A percentile compares a stretch with the other conserved stretches of the same genome.
Evolutionary conservation across 1,140 invertebrate genomes (phyloP).

Genomic region (Aphaenogaster ashmeadi): DNA sequence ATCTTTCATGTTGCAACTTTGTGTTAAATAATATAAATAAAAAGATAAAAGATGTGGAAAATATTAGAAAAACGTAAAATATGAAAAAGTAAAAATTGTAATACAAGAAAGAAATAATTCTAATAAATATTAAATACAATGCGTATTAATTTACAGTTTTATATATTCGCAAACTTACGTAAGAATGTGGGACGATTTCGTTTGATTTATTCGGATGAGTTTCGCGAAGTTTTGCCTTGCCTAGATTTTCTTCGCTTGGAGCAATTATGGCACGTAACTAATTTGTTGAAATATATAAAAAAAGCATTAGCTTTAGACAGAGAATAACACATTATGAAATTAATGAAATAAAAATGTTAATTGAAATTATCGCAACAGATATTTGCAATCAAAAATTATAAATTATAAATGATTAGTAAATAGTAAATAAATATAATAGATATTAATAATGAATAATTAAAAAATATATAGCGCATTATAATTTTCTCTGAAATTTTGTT

Average conservation of each 20-base stretch:
- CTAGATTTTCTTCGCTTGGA: slow-evolving; percentile 67
- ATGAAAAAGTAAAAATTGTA: neutral
- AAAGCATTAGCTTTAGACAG: slow-evolving; percentile 18
- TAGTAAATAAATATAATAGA: neutral
- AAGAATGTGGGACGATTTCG: slow-evolving; percentile 77
- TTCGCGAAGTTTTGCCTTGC: slow-evolving; percentile 77
- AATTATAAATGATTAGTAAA: neutral
- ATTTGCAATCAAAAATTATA: neutral
- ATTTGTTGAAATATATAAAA: slow-evolving; percentile 65
- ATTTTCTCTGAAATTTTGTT: slow-evolving; percentile 7
- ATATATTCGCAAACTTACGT: slow-evolving; percentile 77
- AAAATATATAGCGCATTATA: neutral
- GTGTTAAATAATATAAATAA: neutral
- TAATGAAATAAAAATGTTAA: slow-evolving; percentile 32
- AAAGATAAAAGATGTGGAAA: neutral
- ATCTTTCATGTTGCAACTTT: neutral
- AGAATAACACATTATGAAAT: slow-evolving; percentile 18
- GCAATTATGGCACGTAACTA: slow-evolving; percentile 78
- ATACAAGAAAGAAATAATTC: neutral
- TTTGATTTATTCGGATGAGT: slow-evolving; percentile 50
- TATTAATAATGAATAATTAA: neutral
- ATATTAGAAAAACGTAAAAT: neutral
- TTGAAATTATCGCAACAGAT: slow-evolving; percentile 25
- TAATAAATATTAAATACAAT: neutral
- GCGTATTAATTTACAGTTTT: neutral